Percentiles rank a stretch among this genome's conserved stretches.
phyloP scores from a whole-genome alignment of 2,113 vertebrate genomes.

The Ciconia maguari region DNA sequence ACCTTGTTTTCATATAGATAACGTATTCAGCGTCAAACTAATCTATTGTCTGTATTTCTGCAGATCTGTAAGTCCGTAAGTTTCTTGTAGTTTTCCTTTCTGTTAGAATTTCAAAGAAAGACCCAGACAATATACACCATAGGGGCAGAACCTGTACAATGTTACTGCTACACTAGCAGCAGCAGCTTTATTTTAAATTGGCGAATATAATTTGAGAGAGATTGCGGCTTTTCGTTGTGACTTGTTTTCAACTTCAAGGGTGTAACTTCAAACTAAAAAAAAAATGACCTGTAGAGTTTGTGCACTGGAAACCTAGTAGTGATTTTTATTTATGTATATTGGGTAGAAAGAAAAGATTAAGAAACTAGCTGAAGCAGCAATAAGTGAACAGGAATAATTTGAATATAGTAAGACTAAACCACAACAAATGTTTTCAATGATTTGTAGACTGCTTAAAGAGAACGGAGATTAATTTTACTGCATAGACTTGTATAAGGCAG shows the following conservation, averaged over 20 bases:
- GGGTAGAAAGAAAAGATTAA: neutral
- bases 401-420: neutral
- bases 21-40: neutral
- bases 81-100: neutral
- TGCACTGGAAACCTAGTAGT: neutral
- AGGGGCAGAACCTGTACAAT: neutral
- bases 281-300: neutral
- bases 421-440: neutral
- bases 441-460: neutral
- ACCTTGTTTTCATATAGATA: neutral
- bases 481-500: fast-evolving
- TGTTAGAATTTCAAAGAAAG: neutral
- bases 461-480: neutral
- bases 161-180: neutral
- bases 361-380: neutral
- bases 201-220: neutral
- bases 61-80: fast-evolving
- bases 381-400: neutral
- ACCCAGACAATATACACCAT: neutral
- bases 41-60: neutral
- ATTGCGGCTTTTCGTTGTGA: neutral
- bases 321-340: neutral
- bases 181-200: neutral
- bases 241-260: neutral
- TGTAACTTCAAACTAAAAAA: neutral